Percentiles rank a stretch among this genome's conserved stretches.
Conservation (phyloP, 2,113 vertebrate genomes). For the Prunella himalayana region DNA sequence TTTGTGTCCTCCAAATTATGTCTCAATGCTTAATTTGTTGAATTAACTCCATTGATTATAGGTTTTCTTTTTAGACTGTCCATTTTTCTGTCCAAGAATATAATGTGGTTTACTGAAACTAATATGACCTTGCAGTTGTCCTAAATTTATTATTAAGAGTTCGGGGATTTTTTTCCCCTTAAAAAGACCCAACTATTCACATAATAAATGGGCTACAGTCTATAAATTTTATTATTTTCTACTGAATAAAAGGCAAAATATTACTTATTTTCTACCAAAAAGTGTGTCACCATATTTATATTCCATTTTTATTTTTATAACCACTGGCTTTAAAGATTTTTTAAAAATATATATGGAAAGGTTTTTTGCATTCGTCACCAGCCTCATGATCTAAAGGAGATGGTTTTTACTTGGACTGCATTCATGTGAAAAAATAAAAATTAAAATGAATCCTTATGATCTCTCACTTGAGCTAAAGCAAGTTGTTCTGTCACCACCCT, state of each 20-base stretch:
- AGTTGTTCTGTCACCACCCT: background rate
- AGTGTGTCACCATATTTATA: fast-evolving
- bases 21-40: background rate
- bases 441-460: background rate
- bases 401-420: background rate
- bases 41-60: background rate
- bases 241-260: background rate
- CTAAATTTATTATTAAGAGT: background rate
- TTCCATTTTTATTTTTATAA: background rate
- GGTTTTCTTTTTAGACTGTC: background rate
- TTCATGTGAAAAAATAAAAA: background rate
- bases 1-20: background rate
- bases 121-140: background rate
- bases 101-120: background rate
- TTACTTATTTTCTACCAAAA: background rate
- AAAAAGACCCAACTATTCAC: background rate
- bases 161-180: fast-evolving
- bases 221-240: background rate
- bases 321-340: background rate
- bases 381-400: background rate
- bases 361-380: background rate
- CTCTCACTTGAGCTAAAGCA: background rate
- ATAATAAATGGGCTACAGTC: background rate
- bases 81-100: background rate
- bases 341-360: background rate